Percentiles rank a stretch among this genome's conserved stretches.
phyloP scores from a whole-genome alignment of 2,797 vertebrate species.

The Malurus leucopterus region DNA sequence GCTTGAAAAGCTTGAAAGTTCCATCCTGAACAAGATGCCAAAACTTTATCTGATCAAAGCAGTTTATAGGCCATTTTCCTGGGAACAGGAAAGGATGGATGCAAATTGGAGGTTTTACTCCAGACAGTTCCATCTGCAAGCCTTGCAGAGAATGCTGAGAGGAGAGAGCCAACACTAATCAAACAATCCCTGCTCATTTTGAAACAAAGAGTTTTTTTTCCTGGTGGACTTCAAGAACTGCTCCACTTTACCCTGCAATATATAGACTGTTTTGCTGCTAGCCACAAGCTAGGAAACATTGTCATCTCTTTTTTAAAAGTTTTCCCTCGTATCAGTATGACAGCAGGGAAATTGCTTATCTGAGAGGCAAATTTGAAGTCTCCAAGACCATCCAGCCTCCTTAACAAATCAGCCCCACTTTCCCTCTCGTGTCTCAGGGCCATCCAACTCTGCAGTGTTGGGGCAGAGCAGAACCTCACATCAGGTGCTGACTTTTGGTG shows the following conservation, averaged over 20 bases:
- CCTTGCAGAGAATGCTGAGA: neutral
- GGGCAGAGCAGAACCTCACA: neutral
- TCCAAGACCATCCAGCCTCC: neutral
- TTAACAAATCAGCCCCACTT: neutral
- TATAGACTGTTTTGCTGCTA: neutral
- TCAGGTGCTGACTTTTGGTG: accelerated
- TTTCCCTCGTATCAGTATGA: neutral
- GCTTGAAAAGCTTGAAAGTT: neutral
- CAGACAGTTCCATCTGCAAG: neutral
- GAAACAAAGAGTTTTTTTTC: neutral
- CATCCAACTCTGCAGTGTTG: neutral
- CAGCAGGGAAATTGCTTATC: neutral
- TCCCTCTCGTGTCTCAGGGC: neutral
- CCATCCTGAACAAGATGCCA: neutral
- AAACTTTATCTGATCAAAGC: neutral
- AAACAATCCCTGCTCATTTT: neutral
- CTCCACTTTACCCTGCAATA: accelerated
- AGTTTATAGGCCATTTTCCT: neutral
- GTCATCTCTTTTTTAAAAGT: neutral
- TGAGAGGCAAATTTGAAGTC: neutral
- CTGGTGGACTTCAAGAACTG: neutral
- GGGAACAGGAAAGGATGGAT: neutral
- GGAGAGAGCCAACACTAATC: neutral
- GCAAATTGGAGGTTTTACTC: neutral
- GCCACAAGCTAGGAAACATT: neutral